Conservation (phyloP, 2,888 invertebrate genomes). For the Synergus gifuensis region DNA sequence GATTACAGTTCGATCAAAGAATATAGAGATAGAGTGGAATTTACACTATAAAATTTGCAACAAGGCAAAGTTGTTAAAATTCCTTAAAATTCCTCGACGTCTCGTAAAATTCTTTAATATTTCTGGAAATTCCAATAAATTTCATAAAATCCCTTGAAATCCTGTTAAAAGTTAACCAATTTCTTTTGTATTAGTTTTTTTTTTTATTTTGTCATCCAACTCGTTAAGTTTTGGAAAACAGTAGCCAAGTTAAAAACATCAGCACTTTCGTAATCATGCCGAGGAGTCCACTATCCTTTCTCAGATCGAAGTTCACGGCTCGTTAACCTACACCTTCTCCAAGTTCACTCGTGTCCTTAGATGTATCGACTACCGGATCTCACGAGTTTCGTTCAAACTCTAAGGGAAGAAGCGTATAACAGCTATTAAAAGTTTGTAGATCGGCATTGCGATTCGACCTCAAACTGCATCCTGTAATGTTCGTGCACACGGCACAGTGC, state of each 20-base stretch:
- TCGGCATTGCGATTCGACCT: constrained; percentile 35
- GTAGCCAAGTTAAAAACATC: constrained; percentile 1
- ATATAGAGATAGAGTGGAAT: too few relatives aligned
- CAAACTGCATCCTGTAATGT: constrained; percentile 4
- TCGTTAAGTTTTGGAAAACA: background rate
- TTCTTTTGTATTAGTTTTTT: background rate
- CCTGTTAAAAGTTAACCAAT: background rate
- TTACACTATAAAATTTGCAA: too few relatives aligned
- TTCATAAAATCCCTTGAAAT: too few relatives aligned
- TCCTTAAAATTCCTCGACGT: too few relatives aligned
- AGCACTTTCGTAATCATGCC: constrained; percentile 28
- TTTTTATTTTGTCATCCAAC: background rate
- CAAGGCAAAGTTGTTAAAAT: too few relatives aligned
- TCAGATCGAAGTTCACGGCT: constrained; percentile 56
- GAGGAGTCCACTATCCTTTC: constrained; percentile 26
- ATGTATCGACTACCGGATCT: constrained; percentile 56
- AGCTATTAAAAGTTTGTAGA: constrained; percentile 43
- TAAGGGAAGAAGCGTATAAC: constrained; percentile 55
- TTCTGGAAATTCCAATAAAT: too few relatives aligned
- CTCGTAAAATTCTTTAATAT: too few relatives aligned
- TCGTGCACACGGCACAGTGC: background rate
- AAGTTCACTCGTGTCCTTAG: constrained; percentile 29
- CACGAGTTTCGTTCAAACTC: constrained; percentile 55
- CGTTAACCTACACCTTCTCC: constrained; percentile 56
- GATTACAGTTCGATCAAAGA: background rate